Evolutionary conservation across 2,888 invertebrate species (phyloP), one percentile per base, ranked within the genome.

Genomic region (Aricia artaxerxes): DNA sequence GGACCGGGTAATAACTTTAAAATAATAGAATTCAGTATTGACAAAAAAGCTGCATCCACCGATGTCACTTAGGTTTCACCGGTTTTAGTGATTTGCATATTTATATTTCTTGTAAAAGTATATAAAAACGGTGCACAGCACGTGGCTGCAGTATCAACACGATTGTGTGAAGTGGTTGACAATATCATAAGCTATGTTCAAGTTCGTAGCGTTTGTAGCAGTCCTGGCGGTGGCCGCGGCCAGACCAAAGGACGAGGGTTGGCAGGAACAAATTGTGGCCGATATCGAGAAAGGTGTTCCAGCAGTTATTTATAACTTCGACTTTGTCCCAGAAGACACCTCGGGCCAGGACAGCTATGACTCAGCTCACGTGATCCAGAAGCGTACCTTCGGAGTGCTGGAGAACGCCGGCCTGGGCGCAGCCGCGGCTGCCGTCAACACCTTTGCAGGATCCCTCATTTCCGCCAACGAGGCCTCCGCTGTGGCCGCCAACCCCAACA

Each of bases 391-490:
- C 11, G 75, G 44, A n/a, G 75, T 44, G 44, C 24, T 73, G 40
- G 73, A 73, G 73, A 73, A 73, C 24, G 75, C 75, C 4, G 75
- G 40, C 7, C 75, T 49, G 24, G 75, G 75, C 9, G 40, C 75
- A 11, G 75, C 49, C 6, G 75, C 75, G 1, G 75, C 75, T 1
- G 75, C 44, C 24, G 49, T 75, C 38, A 75, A 75, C n/a, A 24
- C n/a, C 9, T 44, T 49, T 13, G 1, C 73, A 9, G 73, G 73
- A 4, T 40, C 73, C 16, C 11, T 73, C 6, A 49, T 73, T 11
- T 40, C 73, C 24, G 73, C 44, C 40, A 73, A 73, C 49, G 40
- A 44, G 40, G 73, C 73, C 24, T 73, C 44, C 0, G 44, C 73
- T 11, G 13, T 11, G 0, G 73, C 44, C n/a, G 73, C 73, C 49